These are phyloP conservation scores for Odocoileus hemionus DNA, from an alignment of 2,113 vertebrate genomes.

Conservation along the genomic window DNA sequence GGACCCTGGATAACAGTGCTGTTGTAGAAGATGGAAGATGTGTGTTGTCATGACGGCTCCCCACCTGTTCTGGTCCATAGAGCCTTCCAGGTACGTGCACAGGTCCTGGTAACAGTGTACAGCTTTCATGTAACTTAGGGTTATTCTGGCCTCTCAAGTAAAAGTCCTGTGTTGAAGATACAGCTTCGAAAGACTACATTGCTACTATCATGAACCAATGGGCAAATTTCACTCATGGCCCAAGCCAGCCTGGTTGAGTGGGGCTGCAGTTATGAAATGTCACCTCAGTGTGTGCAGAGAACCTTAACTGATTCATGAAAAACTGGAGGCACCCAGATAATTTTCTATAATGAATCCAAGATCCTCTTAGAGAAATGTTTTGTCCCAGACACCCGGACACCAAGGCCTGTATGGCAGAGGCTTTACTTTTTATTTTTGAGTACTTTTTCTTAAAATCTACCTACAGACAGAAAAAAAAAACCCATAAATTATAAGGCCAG, in stretches of 20 bases:
- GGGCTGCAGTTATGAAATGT: not conserved
- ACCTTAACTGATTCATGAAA: fast-evolving
- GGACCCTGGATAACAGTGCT: constrained; percentile 1
- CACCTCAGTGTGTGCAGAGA: not conserved
- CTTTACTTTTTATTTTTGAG: not conserved
- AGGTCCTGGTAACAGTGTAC: not conserved
- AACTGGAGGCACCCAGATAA: not conserved
- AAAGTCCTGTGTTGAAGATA: constrained; percentile 41
- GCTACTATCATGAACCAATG: not conserved
- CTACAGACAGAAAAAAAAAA: not conserved
- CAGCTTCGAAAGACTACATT: not conserved
- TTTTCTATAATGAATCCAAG: not conserved
- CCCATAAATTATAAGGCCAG: not conserved
- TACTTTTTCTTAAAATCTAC: not conserved
- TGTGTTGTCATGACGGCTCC: not conserved
- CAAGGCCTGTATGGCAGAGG: not conserved
- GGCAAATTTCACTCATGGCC: not conserved
- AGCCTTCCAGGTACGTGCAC: not conserved
- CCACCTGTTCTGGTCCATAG: not conserved
- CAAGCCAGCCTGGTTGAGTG: not conserved
- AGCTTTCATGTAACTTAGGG: not conserved
- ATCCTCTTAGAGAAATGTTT: not conserved
- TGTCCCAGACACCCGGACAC: not conserved
- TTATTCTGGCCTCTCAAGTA: constrained; percentile 11
- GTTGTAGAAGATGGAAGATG: not conserved